phyloP scores from a whole-genome alignment of 2,888 invertebrate species.

The Uloborus plumipes region DNA sequence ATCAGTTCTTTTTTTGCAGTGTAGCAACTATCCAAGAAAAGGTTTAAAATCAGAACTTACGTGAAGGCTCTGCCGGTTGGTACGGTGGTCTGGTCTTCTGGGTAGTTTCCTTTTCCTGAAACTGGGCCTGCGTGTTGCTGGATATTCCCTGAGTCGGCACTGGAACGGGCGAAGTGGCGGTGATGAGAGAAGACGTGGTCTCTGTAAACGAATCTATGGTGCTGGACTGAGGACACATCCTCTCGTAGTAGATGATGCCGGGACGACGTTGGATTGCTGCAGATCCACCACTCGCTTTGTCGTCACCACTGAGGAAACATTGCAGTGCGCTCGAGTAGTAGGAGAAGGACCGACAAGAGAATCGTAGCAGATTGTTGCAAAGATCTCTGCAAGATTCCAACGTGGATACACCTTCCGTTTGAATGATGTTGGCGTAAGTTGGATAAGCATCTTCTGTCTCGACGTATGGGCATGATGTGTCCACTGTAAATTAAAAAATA shows the following conservation, averaged over 20 bases:
- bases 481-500: slow-evolving; percentile 22
- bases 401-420: slow-evolving; percentile 69
- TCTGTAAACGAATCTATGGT: slow-evolving; percentile 10
- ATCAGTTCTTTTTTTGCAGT: too few relatives aligned
- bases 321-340: slow-evolving; percentile 72
- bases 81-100: slow-evolving; percentile 47
- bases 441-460: slow-evolving; percentile 66
- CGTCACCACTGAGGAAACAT: slow-evolving; percentile 72
- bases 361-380: slow-evolving; percentile 71
- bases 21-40: too few relatives aligned
- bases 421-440: slow-evolving; percentile 67
- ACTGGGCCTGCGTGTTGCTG: slow-evolving; percentile 34
- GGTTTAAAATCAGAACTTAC: slow-evolving; percentile 6
- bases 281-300: slow-evolving; percentile 65
- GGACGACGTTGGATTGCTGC: slow-evolving; percentile 62
- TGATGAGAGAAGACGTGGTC: slow-evolving; percentile 14
- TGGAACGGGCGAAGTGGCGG: slow-evolving; percentile 13
- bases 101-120: slow-evolving; percentile 41
- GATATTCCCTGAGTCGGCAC: slow-evolving; percentile 18
- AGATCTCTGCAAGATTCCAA: slow-evolving; percentile 71
- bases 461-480: slow-evolving; percentile 65
- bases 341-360: slow-evolving; percentile 72
- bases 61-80: slow-evolving; percentile 47
- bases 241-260: slow-evolving; percentile 66
- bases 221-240: slow-evolving; percentile 60